Conservation (phyloP, 2,113 vertebrate species). For the Ictidomys tridecemlineatus region DNA sequence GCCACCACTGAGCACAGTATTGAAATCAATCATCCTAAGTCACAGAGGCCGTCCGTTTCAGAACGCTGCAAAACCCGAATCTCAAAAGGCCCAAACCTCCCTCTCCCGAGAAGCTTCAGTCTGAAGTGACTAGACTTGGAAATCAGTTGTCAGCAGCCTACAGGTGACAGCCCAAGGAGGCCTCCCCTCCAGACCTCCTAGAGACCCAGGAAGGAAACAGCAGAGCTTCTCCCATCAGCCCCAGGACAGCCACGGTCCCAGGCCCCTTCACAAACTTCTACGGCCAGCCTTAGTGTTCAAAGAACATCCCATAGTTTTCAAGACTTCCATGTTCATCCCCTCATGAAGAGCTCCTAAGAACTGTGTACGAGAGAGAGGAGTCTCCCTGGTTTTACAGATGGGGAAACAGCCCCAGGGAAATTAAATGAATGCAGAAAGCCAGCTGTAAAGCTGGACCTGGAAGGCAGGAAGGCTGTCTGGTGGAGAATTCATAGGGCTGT, state of each 20-base stretch:
- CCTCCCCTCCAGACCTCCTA: background rate
- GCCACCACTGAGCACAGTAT: background rate
- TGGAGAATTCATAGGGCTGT: background rate
- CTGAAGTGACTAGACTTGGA: too few species aligned
- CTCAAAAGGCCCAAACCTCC: background rate
- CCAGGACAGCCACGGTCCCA: background rate
- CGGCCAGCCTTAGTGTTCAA: background rate
- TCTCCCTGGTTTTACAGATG: background rate
- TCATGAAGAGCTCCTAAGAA: background rate
- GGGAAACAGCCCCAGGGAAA: background rate
- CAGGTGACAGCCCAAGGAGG: fast-evolving
- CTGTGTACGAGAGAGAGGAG: background rate
- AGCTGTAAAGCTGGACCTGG: background rate
- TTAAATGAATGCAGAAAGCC: background rate
- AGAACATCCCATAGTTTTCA: background rate
- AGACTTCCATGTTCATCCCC: background rate
- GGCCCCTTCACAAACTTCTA: background rate
- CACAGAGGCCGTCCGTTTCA: background rate
- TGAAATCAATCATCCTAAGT: background rate
- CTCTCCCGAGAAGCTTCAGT: background rate
- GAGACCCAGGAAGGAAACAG: background rate
- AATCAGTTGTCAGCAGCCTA: background rate
- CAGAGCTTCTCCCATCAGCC: background rate
- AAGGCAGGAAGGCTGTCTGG: background rate
- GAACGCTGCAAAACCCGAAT: fast-evolving